Base-by-base conservation (phyloP, 2,797 vertebrate species). In the Nothura maculosa region DNA sequence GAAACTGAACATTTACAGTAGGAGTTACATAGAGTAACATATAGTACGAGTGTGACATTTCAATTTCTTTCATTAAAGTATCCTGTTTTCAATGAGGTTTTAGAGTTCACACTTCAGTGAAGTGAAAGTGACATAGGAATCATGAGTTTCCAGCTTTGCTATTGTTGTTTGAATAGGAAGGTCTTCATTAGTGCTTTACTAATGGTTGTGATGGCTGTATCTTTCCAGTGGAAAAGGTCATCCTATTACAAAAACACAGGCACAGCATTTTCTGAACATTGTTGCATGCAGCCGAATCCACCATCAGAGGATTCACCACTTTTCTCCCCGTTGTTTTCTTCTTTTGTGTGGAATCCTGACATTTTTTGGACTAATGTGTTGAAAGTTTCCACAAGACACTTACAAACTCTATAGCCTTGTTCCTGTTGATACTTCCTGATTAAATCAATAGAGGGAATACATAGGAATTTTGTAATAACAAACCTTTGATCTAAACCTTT, bases 181-280 rank as follows among this genome's bases (percentile, higher is more conserved):
- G 43, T 90, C 77, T 91, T 95, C 93, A 90, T 94, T 95, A 92
- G 40, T 88, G 61, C 34, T 81, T 90, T 91, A 82, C 81, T 95
- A 94, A 85, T 74, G 72, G 45, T 84, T 91, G 68, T 69, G 75
- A 90, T 87, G 57, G 28, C 72, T 72, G 36, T 74, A 45, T 86
- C 68, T 96, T 90, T 87, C 64, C 81, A 92, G 34, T 61, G 25
- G 75, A 91, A 91, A 96, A 95, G 90, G 81, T 91, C 75, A 93
- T 91, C 57, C 52, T 93, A 57, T 91, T 81, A 92, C 38, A 82
- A 92, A 94, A 96, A 40, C 75, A 87, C 96, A 94, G 91, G 72
- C 54, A 80, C 27, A 90, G 85, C 72, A 84, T 89, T 96, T 94
- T 94, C 83, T 90, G 70, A 90, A 58, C 45, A 81, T 30, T 2